Percentiles rank a stretch among this genome's conserved stretches.
These are phyloP conservation scores for Pardalotus punctatus DNA, from an alignment of 2,113 vertebrate species.

Conservation along the genomic window DNA sequence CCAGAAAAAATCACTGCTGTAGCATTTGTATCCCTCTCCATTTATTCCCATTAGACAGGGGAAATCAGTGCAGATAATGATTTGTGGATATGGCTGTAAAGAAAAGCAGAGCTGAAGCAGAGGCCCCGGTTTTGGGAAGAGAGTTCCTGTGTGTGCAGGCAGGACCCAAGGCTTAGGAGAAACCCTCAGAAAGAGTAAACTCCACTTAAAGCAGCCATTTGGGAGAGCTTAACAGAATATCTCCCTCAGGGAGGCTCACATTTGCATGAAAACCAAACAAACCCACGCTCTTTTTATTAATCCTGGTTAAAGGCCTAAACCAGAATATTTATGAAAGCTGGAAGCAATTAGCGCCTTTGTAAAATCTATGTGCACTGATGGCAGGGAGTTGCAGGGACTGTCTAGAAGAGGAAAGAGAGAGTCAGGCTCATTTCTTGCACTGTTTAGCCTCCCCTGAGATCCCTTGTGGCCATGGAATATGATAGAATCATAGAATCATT, in stretches of 20 bases:
- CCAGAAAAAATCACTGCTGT: neutral
- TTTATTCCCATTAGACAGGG: neutral
- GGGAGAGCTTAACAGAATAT: constrained; percentile 39
- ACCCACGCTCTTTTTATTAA: constrained; percentile 40
- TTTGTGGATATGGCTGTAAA: neutral
- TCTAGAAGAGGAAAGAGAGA: neutral
- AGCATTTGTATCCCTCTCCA: neutral
- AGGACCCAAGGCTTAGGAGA: neutral
- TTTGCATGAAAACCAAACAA: constrained; percentile 68
- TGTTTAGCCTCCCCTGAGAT: neutral
- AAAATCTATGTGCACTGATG: constrained; percentile 9
- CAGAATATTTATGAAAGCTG: constrained; percentile 57
- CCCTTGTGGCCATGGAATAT: rapidly evolving
- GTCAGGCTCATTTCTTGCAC: neutral
- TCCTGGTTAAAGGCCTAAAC: constrained; percentile 53
- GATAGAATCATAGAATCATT: neutral
- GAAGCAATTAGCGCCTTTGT: constrained; percentile 52
- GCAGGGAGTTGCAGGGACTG: neutral
- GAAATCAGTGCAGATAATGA: neutral
- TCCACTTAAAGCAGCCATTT: constrained; percentile 25
- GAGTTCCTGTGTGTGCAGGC: neutral
- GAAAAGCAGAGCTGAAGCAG: neutral
- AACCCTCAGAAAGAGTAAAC: constrained; percentile 26
- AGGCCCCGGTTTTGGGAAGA: neutral
- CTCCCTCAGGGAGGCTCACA: constrained; percentile 28